phyloP scores from a whole-genome alignment of 2,888 invertebrate genomes.

The Dicycla oo region DNA sequence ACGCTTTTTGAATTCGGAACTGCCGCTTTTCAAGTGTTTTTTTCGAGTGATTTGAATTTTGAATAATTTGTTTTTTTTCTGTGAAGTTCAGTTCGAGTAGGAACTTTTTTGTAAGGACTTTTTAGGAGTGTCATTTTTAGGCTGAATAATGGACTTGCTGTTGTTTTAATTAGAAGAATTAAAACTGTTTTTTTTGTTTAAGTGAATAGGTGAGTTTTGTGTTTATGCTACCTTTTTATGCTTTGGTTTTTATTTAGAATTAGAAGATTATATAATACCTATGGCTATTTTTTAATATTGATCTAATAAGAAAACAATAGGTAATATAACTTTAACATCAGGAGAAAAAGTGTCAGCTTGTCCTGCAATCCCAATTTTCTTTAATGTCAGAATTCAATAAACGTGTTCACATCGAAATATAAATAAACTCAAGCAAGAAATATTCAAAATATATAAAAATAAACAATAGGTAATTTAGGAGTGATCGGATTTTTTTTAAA shows the following conservation, averaged over 20 bases:
- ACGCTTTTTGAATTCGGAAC: conserved; percentile 74
- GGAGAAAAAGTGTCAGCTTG: neutral
- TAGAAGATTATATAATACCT: neutral
- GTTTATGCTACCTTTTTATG: neutral
- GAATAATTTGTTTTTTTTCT: conserved; percentile 41
- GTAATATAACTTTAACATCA: neutral
- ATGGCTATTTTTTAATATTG: too few relatives aligned
- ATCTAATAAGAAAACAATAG: conserved; percentile 11
- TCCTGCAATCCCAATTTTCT: neutral
- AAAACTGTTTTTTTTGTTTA: conserved; percentile 46
- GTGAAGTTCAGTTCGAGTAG: conserved; percentile 43
- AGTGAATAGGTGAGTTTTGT: conserved; percentile 63
- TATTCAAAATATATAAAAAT: neutral
- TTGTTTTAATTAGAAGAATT: conserved; percentile 46
- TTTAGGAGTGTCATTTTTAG: conserved; percentile 47
- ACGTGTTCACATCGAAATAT: neutral
- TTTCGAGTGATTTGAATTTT: conserved; percentile 57
- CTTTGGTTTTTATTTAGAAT: neutral
- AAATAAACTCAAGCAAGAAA: neutral
- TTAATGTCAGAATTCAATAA: neutral
- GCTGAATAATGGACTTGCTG: conserved; percentile 64
- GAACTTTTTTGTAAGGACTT: conserved; percentile 52
- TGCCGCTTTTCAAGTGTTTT: conserved; percentile 68
- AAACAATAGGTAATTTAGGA: neutral
- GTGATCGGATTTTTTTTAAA: conserved; percentile 1